Evolutionary conservation across 64 coral and sea anemone species (phyloP), one percentile per base, ranked within the genome.

Genomic region (Porites australiensis): DNA sequence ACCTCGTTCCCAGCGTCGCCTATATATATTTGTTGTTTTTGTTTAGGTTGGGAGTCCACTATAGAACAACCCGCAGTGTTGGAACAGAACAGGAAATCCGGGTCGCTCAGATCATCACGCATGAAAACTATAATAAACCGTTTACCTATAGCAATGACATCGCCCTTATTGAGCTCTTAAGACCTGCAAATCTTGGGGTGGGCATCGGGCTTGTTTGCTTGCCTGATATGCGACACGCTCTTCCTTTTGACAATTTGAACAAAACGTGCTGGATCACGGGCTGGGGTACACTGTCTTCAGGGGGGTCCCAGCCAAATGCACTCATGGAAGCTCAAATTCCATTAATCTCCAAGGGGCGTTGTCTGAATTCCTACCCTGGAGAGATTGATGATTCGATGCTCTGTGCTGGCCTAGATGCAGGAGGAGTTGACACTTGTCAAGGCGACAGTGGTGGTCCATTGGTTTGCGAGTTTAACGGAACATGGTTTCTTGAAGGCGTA

Each of bases 241-340:
- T 89, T 23, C 87, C 87, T 55, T 21, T 89, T 60, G 87, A 89
- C 60, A 23, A 89, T 52, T n/a, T 73, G 4, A 73, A 73, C 86
- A 74, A 57, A 48, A 88, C 62, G 48, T 88, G 86, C 65, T 89
- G 53, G 48, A 89, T 77, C 16, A 89, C 87, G 37, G 87, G 87
- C 44, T 89, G 87, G 87, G 87, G 87, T 62, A 61, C 13, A 3
- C 43, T 89, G 37, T 8, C 51, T 22, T 63, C 72, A 19, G 52
- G 71, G 18, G 87, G 87, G 13, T 62, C 13, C 12, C 20, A 43
- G 8, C 87, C 87, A 63, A 89, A 89, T 57, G 14, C 51, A 43
- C 46, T 89, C 53, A 89, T 77, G 87, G 52, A 89, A 63, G 87
- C 71, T 0, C 74, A 70, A 10, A 52, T 89, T 37, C 87, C 87